A percentile compares a stretch with the other conserved stretches of the same genome.
Conservation (phyloP, 2,113 vertebrate genomes). For the zebrafish (Danio rerio) region DNA sequence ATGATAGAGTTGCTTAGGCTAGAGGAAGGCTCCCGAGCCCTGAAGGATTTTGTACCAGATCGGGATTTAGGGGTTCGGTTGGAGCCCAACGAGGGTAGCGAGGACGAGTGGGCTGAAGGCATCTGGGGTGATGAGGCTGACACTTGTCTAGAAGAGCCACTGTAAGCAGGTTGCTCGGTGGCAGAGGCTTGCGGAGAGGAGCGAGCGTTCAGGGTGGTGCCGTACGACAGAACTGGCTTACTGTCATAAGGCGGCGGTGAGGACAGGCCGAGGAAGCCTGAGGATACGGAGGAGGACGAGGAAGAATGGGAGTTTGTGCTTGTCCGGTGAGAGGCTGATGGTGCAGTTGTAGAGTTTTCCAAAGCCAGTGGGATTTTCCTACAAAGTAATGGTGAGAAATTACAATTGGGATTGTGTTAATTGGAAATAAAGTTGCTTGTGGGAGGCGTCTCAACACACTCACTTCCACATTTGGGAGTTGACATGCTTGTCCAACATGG, state of each 20-base stretch:
- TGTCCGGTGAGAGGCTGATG: constrained; percentile 83
- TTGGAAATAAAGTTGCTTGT: neutral
- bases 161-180: constrained; percentile 86
- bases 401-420: neutral
- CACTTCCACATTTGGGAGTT: constrained; percentile 98
- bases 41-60: constrained; percentile 85
- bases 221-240: constrained; percentile 88
- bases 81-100: constrained; percentile 86
- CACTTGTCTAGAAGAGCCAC: constrained; percentile 91
- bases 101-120: constrained; percentile 93
- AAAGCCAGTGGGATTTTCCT: constrained; percentile 96
- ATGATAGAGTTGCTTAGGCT: constrained; percentile 68
- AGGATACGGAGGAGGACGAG: constrained; percentile 71
- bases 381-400: constrained; percentile 16
- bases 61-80: constrained; percentile 93
- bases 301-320: constrained; percentile 82
- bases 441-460: constrained; percentile 60
- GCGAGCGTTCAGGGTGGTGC: constrained; percentile 93
- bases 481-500: constrained; percentile 97
- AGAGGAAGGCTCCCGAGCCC: constrained; percentile 84
- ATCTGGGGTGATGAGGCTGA: constrained; percentile 94
- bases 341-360: constrained; percentile 76
- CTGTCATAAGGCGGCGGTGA: constrained; percentile 84
- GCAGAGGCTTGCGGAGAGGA: constrained; percentile 80
- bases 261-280: constrained; percentile 84